Conservation (phyloP, 1,140 invertebrate species). For the Pteromalus puparum region DNA sequence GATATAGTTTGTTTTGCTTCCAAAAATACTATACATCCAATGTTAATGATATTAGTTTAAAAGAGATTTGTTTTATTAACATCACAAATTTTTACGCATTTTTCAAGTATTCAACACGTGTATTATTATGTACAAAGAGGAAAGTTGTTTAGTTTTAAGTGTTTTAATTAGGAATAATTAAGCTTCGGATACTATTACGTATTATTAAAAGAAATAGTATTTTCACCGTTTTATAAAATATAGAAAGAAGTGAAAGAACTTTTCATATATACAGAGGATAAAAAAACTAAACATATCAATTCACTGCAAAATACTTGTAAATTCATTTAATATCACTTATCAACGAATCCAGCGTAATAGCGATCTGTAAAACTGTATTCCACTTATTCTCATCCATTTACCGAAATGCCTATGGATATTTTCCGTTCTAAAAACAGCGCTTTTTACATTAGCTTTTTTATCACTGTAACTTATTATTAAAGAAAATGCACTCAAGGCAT, state of each 20-base stretch:
- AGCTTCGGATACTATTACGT: conserved; percentile 27
- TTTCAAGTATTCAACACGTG: conserved; percentile 26
- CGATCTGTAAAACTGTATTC: conserved; percentile 27
- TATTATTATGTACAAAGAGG: conserved; percentile 53
- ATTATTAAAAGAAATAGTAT: conserved; percentile 34
- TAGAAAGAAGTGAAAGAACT: conserved; percentile 19
- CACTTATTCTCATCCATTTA: background rate
- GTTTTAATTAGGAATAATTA: conserved; percentile 41
- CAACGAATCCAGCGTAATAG: conserved; percentile 18
- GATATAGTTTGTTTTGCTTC: conserved; percentile 46
- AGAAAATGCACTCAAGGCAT: background rate
- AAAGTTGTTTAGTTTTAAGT: conserved; percentile 53
- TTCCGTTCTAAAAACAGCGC: background rate
- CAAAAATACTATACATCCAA: conserved; percentile 26
- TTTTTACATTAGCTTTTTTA: conserved; percentile 23
- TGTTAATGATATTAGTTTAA: conserved; percentile 51
- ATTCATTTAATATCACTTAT: conserved; percentile 3
- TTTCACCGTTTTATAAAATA: conserved; percentile 47
- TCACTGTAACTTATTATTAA: conserved; percentile 4
- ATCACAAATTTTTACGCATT: conserved; percentile 25
- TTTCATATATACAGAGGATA: conserved; percentile 26
- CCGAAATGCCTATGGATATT: background rate
- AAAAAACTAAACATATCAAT: conserved; percentile 50
- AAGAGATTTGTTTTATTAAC: conserved; percentile 29
- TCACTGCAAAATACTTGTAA: conserved; percentile 25